phyloP scores from a whole-genome alignment of 2,113 vertebrate species.

The Cryptoleucopteryx plumbea region DNA sequence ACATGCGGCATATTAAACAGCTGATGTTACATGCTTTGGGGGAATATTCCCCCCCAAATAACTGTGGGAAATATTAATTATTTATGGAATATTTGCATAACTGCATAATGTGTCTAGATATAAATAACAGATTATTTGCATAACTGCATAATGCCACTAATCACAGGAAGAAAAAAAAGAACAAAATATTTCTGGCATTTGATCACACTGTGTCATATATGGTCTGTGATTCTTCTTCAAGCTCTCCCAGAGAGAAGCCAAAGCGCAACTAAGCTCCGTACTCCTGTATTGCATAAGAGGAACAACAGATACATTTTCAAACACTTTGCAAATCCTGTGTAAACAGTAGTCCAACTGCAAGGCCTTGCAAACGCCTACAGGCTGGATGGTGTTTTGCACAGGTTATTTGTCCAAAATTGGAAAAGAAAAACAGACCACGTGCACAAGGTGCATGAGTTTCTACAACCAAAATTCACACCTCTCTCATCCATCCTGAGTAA shows the following conservation, averaged over 20 bases:
- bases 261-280: neutral
- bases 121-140: constrained; percentile 84
- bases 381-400: neutral
- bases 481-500: neutral
- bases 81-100: constrained; percentile 81
- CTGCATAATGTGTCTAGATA: constrained; percentile 80
- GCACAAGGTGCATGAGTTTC: neutral
- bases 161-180: constrained; percentile 71
- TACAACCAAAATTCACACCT: neutral
- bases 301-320: neutral
- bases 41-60: constrained; percentile 67
- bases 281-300: neutral
- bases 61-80: constrained; percentile 79
- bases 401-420: neutral
- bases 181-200: constrained; percentile 77
- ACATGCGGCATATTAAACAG: constrained; percentile 16
- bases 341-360: neutral
- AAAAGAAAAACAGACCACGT: neutral
- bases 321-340: neutral
- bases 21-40: constrained; percentile 54
- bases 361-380: neutral
- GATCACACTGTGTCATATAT: constrained; percentile 73
- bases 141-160: constrained; percentile 81
- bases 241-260: constrained; percentile 48
- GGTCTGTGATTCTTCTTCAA: constrained; percentile 53